Base-by-base conservation (phyloP, 2,797 vertebrate species). In the Melanotaenia trifasciata region DNA sequence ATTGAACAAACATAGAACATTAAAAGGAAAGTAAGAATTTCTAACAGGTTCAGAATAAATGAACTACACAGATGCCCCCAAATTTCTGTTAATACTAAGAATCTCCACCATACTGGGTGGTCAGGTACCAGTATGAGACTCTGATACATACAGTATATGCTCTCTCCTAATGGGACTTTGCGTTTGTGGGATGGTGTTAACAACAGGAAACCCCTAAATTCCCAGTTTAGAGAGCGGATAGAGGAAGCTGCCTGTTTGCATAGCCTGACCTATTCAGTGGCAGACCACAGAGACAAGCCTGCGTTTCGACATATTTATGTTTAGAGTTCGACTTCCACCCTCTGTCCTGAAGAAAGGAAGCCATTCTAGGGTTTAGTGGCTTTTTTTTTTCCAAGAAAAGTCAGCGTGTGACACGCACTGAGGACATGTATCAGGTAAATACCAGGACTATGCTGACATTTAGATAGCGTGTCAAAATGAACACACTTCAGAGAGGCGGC, bases 191-290 rank as follows among this genome's bases (percentile, higher is more conserved):
- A 28, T 24, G 69, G 28, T 30, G 26, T 47, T 60, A 67, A 65
- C 67, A 58, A 38, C 70, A 73, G 51, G 73, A 73, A 79, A 61
- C 53, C 72, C 67, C 43, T 60, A 67, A 53, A 58, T 22, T 69
- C 62, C 30, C 22, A 26, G 53, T 63, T 72, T 26, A 40, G 38
- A 36, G 53, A 70, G 66, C 56, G 50, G 67, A 51, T 53, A 64
- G 85, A 87, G 83, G 82, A 87, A 84, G 66, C 56, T 57, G 32
- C 30, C 20, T 83, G 83, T 92, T 92, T 90, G 80, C 83, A 88
- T 88, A 74, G 70, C 74, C 69, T 83, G 84, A 87, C 73, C 74
- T 79, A 68, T 67, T 78, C 70, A 58, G 70, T 45, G 71, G 59
- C 60, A 59, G 74, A 76, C 77, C 85, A 70, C 51, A 4, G 67